phyloP scores from a whole-genome alignment of 2,113 vertebrate species.

The Oreochromis niloticus region DNA sequence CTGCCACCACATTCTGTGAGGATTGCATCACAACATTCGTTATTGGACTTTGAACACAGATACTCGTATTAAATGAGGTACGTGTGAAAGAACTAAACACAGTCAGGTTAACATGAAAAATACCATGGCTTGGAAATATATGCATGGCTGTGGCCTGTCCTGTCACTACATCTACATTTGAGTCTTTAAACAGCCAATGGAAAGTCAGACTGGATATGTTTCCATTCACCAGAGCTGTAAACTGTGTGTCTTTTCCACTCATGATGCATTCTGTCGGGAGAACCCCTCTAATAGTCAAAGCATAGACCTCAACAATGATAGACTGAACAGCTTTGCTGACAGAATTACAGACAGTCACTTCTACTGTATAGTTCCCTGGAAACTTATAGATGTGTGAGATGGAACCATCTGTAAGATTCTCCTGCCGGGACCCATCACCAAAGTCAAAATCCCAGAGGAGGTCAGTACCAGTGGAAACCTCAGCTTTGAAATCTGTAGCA shows the following conservation, averaged over 20 bases:
- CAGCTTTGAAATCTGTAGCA: conserved; percentile 48
- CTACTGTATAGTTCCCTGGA: conserved; percentile 65
- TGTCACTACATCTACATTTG: conserved; percentile 1
- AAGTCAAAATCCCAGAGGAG: conserved; percentile 72
- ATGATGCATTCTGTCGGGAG: conserved; percentile 51
- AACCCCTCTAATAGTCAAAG: conserved; percentile 54
- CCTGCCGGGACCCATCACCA: conserved; percentile 63
- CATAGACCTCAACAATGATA: conserved; percentile 52
- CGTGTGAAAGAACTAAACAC: conserved; percentile 43
- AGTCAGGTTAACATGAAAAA: conserved; percentile 53
- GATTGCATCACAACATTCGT: conserved; percentile 27
- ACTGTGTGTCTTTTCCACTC: conserved; percentile 15
- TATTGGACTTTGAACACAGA: conserved; percentile 66
- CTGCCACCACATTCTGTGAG: conserved; percentile 20
- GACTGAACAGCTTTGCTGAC: conserved; percentile 45
- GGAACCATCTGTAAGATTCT: conserved; percentile 33
- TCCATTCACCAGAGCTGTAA: conserved; percentile 56
- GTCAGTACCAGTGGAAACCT: conserved; percentile 48
- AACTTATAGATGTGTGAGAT: conserved; percentile 61
- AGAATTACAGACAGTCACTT: conserved; percentile 57
- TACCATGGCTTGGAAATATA: conserved; percentile 50
- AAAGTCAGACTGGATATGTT: conserved; percentile 50
- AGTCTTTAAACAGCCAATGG: conserved; percentile 72
- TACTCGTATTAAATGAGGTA: conserved; percentile 4
- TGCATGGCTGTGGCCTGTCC: conserved; percentile 55